Percentiles rank a stretch among this genome's conserved stretches.
Conservation (phyloP, 2,797 vertebrate genomes). For the Gymnodraco acuticeps region DNA sequence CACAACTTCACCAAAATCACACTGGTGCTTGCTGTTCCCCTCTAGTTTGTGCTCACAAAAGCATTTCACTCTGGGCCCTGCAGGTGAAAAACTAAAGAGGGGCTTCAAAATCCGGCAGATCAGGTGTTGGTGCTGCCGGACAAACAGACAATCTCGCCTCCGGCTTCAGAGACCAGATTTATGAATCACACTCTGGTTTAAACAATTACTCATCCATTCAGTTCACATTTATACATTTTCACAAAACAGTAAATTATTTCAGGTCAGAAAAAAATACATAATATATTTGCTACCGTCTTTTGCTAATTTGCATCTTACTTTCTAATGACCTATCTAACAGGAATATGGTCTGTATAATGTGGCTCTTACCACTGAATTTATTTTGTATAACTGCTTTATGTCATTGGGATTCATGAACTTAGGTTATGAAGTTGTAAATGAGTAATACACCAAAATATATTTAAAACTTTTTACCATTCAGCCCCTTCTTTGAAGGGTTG, state of each 20-base stretch:
- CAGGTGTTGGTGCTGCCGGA: no score
- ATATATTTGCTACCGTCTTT: neutral
- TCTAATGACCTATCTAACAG: neutral
- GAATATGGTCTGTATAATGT: neutral
- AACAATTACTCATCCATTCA: constrained; percentile 11
- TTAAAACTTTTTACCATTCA: no score
- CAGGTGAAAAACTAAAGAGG: no score
- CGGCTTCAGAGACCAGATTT: neutral
- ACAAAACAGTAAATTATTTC: neutral
- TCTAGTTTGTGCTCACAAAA: no score
- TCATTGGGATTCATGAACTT: neutral
- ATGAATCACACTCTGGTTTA: constrained; percentile 1
- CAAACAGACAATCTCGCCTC: neutral
- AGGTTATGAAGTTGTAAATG: no score
- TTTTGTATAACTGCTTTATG: neutral
- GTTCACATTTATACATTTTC: constrained; percentile 10
- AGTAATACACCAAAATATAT: no score
- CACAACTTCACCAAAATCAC: no score
- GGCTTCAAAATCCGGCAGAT: no score
- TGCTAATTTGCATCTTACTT: neutral
- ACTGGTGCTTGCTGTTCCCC: no score
- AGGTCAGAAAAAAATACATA: no score
- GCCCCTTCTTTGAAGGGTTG: no score
- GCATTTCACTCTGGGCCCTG: no score
- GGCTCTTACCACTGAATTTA: neutral